These are phyloP conservation scores for Sabellastarte sp. DNA, from an alignment of 2,888 invertebrate genomes.

Conservation along the genomic window DNA sequence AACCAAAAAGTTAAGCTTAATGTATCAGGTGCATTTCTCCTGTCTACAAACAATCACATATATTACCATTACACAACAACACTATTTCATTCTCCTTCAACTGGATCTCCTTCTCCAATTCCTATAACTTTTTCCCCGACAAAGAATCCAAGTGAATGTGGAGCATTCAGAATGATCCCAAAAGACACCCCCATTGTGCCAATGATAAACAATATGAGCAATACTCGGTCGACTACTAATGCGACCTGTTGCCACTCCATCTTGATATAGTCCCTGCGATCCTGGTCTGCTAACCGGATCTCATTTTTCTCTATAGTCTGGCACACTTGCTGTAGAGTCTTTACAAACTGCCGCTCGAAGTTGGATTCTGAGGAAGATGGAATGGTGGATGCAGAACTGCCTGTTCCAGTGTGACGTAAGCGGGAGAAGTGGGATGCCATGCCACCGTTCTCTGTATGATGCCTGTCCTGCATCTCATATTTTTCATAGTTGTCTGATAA, in stretches of 20 bases:
- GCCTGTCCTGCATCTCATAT: slow-evolving; percentile 23
- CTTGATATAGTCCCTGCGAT: slow-evolving; percentile 75
- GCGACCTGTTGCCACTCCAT: slow-evolving; percentile 75
- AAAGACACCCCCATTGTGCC: slow-evolving; percentile 61
- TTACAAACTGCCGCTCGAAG: slow-evolving; percentile 69
- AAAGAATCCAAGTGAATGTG: slow-evolving; percentile 42
- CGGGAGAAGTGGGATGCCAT: slow-evolving; percentile 38
- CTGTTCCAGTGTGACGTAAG: slow-evolving; percentile 17
- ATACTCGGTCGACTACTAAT: slow-evolving; percentile 72
- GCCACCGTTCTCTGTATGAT: slow-evolving; percentile 41
- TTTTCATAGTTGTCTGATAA: too few relatives aligned
- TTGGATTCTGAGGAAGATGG: slow-evolving; percentile 25
- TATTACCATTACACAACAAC: too few relatives aligned
- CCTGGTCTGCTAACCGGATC: slow-evolving; percentile 75
- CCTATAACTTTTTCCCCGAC: background rate
- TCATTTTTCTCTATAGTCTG: slow-evolving; percentile 77
- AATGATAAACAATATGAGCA: slow-evolving; percentile 62
- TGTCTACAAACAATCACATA: too few relatives aligned
- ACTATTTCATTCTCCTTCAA: too few relatives aligned
- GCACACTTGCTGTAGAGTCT: slow-evolving; percentile 71
- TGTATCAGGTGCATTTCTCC: too few relatives aligned
- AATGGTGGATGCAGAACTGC: background rate
- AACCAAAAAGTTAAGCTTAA: too few relatives aligned
- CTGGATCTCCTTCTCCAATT: background rate
- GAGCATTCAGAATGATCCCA: slow-evolving; percentile 59